phyloP scores from a whole-genome alignment of 2,888 invertebrate species.

The Calameuta pallipes region DNA sequence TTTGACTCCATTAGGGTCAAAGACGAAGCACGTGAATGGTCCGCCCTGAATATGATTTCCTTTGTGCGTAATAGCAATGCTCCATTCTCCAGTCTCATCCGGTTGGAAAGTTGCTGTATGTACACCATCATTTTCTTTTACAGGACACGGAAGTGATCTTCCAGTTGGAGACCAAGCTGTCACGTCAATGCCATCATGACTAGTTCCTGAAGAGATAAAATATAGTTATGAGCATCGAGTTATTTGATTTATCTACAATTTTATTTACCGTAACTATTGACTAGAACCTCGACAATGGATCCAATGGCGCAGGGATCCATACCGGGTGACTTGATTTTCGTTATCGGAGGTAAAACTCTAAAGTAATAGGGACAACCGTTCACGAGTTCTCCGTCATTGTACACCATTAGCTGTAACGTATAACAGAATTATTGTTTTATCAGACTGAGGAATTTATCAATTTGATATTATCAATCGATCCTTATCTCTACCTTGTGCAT shows the following conservation, averaged over 20 bases:
- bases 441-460: background rate
- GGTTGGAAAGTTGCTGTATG: conserved; percentile 98
- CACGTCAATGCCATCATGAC: conserved; percentile 82
- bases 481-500: conserved; percentile 79
- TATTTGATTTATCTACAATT: too few relatives aligned
- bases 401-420: conserved; percentile 68
- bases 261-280: conserved; percentile 88
- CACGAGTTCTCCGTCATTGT: conserved; percentile 71
- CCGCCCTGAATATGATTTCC: conserved; percentile 96
- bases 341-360: conserved; percentile 86
- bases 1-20: conserved; percentile 91
- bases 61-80: conserved; percentile 95
- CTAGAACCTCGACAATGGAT: conserved; percentile 94
- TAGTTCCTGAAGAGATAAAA: conserved; percentile 53
- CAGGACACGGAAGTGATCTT: conserved; percentile 82
- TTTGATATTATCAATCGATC: background rate
- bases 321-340: conserved; percentile 89
- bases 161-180: conserved; percentile 94
- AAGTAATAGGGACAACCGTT: conserved; percentile 80
- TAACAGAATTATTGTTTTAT: conserved; percentile 14
- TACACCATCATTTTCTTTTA: conserved; percentile 87
- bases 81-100: conserved; percentile 97
- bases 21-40: conserved; percentile 96
- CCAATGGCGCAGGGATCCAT: conserved; percentile 96
- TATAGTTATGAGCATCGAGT: background rate